Evolutionary conservation across 2,888 invertebrate genomes (phyloP).

Genomic region (Cerastis rubricosa): DNA sequence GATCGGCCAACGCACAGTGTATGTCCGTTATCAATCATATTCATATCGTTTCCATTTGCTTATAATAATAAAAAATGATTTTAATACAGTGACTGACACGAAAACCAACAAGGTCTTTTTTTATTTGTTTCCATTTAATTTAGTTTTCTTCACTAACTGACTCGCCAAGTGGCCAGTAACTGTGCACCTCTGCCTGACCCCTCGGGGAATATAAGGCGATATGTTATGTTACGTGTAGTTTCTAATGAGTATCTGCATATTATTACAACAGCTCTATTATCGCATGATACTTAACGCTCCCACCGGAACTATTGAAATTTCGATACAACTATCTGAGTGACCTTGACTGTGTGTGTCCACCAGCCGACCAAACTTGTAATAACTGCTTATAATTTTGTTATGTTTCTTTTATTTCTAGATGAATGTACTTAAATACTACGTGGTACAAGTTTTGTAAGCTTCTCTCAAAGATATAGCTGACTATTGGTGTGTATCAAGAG

Average conservation of each 20-base stretch:
- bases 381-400: neutral
- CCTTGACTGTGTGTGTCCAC: neutral
- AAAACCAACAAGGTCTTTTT: too few relatives aligned
- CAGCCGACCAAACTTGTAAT: neutral
- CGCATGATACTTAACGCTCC: too few relatives aligned
- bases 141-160: too few relatives aligned
- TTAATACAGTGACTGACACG: too few relatives aligned
- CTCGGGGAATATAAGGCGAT: too few relatives aligned
- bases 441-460: constrained; percentile 12
- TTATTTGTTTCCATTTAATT: too few relatives aligned
- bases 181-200: neutral
- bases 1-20: neutral
- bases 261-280: neutral
- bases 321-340: neutral
- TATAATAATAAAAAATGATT: neutral
- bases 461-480: constrained; percentile 3
- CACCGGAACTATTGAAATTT: neutral
- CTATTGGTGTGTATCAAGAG: constrained; percentile 12
- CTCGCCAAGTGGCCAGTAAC: too few relatives aligned
- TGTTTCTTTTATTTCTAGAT: constrained; percentile 18
- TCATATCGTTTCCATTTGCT: neutral
- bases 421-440: neutral
- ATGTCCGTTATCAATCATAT: neutral
- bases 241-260: neutral
- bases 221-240: neutral